A percentile compares a stretch with the other conserved stretches of the same genome.
These are phyloP conservation scores for Leucophenga varia DNA, from an alignment of 1,140 invertebrate genomes.

Conservation along the genomic window DNA sequence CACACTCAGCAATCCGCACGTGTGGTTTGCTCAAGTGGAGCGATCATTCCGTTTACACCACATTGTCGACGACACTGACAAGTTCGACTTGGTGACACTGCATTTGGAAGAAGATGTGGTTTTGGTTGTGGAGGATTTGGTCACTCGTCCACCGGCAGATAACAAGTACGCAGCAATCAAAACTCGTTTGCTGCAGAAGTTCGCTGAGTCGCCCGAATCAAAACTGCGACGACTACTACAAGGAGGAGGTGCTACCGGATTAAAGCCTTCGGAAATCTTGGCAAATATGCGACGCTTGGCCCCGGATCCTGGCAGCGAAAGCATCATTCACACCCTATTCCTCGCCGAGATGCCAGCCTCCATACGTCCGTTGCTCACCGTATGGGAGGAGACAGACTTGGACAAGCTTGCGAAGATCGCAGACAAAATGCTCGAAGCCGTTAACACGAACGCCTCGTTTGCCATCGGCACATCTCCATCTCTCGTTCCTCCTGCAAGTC, in stretches of 20 bases:
- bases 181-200: slow-evolving; percentile 3
- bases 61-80: slow-evolving; percentile 7
- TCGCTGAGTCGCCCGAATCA: slow-evolving; percentile 7
- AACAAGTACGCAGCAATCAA: slow-evolving; percentile 5
- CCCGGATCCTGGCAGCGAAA: neutral
- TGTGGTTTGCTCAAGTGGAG: slow-evolving; percentile 16
- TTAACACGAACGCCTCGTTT: neutral
- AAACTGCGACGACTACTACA: slow-evolving; percentile 6
- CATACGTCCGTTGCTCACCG: neutral
- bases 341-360: slow-evolving; percentile 6
- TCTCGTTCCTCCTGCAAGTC: too few species aligned
- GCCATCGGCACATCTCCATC: neutral
- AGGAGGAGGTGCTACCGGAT: slow-evolving; percentile 1
- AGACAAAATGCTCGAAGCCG: neutral
- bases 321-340: slow-evolving; percentile 3
- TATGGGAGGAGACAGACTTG: neutral
- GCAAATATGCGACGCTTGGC: neutral
- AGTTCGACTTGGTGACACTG: slow-evolving; percentile 5
- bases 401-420: slow-evolving; percentile 2
- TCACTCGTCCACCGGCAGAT: neutral
- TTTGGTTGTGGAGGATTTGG: slow-evolving; percentile 6
- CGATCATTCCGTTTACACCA: slow-evolving; percentile 4
- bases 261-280: slow-evolving; percentile 4
- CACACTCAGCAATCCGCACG: slow-evolving; percentile 1
- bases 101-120: slow-evolving; percentile 10